Evolutionary conservation across 2,113 vertebrate species (phyloP).

Genomic region (Mystacornis crossleyi): DNA sequence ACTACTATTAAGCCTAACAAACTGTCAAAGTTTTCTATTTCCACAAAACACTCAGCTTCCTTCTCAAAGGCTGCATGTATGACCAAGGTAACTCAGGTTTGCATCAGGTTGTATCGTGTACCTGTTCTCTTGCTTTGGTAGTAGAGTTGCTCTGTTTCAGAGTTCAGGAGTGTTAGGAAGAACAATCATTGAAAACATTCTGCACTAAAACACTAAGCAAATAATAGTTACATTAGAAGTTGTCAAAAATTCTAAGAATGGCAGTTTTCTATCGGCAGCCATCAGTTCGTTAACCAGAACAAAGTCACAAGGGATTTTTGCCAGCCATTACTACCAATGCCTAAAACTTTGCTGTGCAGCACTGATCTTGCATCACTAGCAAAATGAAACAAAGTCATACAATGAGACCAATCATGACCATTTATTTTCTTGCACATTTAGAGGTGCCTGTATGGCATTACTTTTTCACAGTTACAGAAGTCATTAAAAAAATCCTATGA

Average conservation of each 20-base stretch:
- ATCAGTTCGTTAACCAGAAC: background rate
- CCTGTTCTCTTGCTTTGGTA: background rate
- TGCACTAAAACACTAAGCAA: background rate
- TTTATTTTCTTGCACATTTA: background rate
- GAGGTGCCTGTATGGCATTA: background rate
- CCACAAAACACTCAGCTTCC: background rate
- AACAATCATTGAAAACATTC: background rate
- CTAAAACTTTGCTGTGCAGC: background rate
- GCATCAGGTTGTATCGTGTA: background rate
- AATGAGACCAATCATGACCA: background rate
- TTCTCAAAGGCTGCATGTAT: background rate
- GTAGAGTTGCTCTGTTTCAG: background rate
- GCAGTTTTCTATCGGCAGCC: background rate
- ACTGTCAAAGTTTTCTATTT: background rate
- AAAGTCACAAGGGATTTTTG: background rate
- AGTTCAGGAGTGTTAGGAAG: background rate
- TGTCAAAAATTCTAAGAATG: background rate
- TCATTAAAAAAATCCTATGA: background rate
- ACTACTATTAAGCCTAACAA: background rate
- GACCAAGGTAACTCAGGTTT: background rate
- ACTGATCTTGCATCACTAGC: background rate
- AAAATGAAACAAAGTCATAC: background rate
- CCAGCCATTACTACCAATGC: background rate
- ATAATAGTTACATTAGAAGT: background rate
- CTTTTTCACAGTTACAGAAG: background rate